Conservation (phyloP, 1,140 invertebrate species). For the Phenacoccus solenopsis region DNA sequence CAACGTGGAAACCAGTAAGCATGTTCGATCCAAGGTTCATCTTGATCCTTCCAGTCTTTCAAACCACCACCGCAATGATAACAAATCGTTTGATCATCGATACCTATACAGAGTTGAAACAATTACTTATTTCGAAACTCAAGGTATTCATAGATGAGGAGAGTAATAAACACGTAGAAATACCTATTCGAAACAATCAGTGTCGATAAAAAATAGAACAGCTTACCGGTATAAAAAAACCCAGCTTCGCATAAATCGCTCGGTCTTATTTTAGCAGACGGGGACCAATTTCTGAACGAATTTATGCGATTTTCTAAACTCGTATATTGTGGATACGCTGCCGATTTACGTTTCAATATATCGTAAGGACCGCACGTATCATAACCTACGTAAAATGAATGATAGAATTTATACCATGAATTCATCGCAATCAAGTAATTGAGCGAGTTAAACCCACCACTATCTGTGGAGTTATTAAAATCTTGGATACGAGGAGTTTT, state of each 20-base stretch:
- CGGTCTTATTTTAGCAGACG: slow-evolving; percentile 56
- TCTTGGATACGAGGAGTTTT: background rate
- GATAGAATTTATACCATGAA: too few species aligned
- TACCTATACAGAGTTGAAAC: slow-evolving; percentile 29
- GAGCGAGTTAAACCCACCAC: too few species aligned
- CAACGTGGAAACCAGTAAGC: slow-evolving; percentile 72
- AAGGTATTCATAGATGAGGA: background rate
- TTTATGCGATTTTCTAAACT: slow-evolving; percentile 49
- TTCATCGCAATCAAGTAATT: too few species aligned
- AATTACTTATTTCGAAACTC: slow-evolving; percentile 28
- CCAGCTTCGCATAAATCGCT: slow-evolving; percentile 67
- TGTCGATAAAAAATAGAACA: background rate
- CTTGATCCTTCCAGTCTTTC: slow-evolving; percentile 72
- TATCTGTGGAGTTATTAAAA: too few species aligned
- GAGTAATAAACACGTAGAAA: background rate
- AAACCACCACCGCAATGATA: slow-evolving; percentile 75
- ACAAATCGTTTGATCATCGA: slow-evolving; percentile 69
- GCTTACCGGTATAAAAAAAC: slow-evolving; percentile 70
- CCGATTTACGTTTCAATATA: slow-evolving; percentile 31
- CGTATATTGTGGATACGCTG: slow-evolving; percentile 47
- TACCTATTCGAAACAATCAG: background rate
- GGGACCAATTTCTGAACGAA: slow-evolving; percentile 61
- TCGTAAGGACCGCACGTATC: slow-evolving; percentile 28
- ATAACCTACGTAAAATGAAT: too few species aligned
- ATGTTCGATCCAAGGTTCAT: slow-evolving; percentile 80